Evolutionary conservation across 2,113 vertebrate genomes (phyloP), one percentile per base, ranked within the genome.

Genomic region (Microtus pennsylvanicus): DNA sequence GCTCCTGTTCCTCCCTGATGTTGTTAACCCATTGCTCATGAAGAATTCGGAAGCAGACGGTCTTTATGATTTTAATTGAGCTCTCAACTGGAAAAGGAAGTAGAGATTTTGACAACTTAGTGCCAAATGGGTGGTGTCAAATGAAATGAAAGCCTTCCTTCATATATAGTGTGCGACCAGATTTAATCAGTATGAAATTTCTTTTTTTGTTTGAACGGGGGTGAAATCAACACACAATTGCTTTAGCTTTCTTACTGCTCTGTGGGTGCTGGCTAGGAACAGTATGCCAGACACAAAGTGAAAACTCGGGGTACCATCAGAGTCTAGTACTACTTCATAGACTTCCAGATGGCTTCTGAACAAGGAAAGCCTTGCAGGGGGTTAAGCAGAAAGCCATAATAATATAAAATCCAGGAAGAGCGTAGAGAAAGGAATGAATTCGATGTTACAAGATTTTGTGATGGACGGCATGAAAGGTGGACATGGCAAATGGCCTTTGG

Each of bases 61-160:
- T 65, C 33, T 17, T 93, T 75, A 75, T 0, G 63, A 61, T 65
- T 88, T 93, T 94, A 92, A 63, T 26, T 45, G 80, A 80, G 26
- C 1, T 75, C 4, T 83, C 14, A 42, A 24, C 21, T 89, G 50
- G 65, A 87, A 85, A 21, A 72, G 87, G 70, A 92, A 88, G 70
- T 50, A 87, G n/a, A 97, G 12, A 72, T 86, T 70, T 89, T 10
- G 33, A 87, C 38, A 92, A 90, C 81, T 90, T 81, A 12, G 4
- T 90, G 50, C 14, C 50, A 52, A 52, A 52, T 52, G 58, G 12
- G 58, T 76, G 26, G 21, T 58, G 47, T n/a, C 14, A 88, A 92
- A 74, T 61, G 76, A 88, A 94, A 42, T 35, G 13, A 55, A 95
- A 82, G 0, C 4, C n/a, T 91, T 87, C 0, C 58, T 63, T 96